Evolutionary conservation across 2,888 invertebrate genomes (phyloP).

Genomic region (Drosophila buzzatii): DNA sequence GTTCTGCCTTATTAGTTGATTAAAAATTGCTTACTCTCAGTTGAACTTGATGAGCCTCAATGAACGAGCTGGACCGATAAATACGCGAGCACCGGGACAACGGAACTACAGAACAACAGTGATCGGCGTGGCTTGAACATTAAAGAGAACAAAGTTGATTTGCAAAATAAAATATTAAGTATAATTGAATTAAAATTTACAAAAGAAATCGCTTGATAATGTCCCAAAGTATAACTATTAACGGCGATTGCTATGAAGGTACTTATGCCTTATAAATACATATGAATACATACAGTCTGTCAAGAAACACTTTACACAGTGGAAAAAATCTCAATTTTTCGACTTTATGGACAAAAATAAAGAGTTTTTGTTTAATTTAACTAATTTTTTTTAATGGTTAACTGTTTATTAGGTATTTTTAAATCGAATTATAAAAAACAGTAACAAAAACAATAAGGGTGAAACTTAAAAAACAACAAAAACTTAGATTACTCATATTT

Average conservation of each 20-base stretch:
- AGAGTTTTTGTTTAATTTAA: too few relatives aligned
- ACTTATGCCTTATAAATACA: conserved; percentile 12
- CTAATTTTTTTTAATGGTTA: too few relatives aligned
- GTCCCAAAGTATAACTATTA: conserved; percentile 60
- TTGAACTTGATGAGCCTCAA: conserved; percentile 8
- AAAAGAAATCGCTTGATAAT: conserved; percentile 49
- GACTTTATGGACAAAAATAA: too few relatives aligned
- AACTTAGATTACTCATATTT: too few relatives aligned
- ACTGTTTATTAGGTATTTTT: too few relatives aligned
- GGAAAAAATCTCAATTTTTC: too few relatives aligned
- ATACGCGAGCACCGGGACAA: conserved; percentile 21
- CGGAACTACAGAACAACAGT: conserved; percentile 30
- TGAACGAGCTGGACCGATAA: conserved; percentile 33
- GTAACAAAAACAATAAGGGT: too few relatives aligned
- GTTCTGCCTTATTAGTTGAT: background rate
- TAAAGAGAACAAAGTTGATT: conserved; percentile 1
- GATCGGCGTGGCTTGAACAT: conserved; percentile 20
- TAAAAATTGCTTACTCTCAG: background rate
- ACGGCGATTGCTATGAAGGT: conserved; percentile 64
- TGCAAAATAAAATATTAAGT: conserved; percentile 16
- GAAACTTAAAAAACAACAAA: too few relatives aligned
- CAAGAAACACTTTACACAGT: too few relatives aligned
- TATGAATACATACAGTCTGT: too few relatives aligned
- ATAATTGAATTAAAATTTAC: background rate
- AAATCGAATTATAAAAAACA: too few relatives aligned